Evolutionary conservation across 2,113 vertebrate species (phyloP).

Genomic region (Apaloderma vittatum): DNA sequence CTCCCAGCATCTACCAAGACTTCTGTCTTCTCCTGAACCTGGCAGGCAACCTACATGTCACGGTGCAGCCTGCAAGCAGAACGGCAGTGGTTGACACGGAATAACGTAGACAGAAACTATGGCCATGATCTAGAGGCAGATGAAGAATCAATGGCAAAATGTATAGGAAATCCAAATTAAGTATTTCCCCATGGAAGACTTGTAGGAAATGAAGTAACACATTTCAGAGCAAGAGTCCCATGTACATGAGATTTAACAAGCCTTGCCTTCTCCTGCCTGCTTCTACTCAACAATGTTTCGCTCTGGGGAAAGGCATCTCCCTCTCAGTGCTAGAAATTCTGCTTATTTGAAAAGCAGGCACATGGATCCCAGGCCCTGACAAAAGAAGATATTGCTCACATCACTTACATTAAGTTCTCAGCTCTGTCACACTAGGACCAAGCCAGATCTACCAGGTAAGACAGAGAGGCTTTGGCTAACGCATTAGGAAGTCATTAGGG

Average conservation of each 20-base stretch:
- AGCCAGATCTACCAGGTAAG: background rate
- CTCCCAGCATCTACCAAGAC: background rate
- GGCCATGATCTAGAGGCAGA: background rate
- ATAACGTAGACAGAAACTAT: constrained; percentile 1
- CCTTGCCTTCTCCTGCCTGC: background rate
- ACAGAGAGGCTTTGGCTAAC: background rate
- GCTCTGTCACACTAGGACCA: background rate
- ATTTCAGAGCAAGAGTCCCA: constrained; percentile 17
- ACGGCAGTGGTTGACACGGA: background rate
- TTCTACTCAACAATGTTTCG: background rate
- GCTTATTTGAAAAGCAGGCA: background rate
- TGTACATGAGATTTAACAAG: background rate
- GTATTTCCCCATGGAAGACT: background rate
- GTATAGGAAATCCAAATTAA: background rate
- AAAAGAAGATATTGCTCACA: background rate
- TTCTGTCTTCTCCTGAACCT: background rate
- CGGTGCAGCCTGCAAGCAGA: background rate
- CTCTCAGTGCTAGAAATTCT: background rate
- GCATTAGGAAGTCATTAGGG: background rate
- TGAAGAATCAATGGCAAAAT: constrained; percentile 3
- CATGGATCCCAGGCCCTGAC: background rate
- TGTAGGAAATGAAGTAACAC: constrained; percentile 47
- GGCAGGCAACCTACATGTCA: background rate
- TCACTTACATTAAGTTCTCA: background rate
- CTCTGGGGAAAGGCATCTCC: background rate